Evolutionary conservation across 1,140 invertebrate genomes (phyloP), one percentile per base, ranked within the genome.

Genomic region (Steinernema khuongi): DNA sequence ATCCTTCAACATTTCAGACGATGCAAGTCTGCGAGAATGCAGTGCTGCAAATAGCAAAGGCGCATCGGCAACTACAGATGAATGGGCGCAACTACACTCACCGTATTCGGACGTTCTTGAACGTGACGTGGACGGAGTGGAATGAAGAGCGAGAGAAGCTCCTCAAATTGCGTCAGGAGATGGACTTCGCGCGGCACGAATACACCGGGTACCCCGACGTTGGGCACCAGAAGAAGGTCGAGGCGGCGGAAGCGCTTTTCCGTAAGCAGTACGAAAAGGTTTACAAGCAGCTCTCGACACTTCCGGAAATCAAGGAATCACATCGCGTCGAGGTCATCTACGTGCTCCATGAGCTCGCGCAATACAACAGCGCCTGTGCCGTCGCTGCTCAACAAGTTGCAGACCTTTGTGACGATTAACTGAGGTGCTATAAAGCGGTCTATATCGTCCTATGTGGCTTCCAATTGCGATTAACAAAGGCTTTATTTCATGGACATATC

Each of bases 161-260:
- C 14, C 14, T 60, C 14, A 60, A 60, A 22, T 22, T 60, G 14
- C 50, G 50, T 22, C 50, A 60, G 50, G 50, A 60, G 11, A 60
- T 60, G 50, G 50, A 60, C 50, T 26, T 60, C 19, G 50, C 50
- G 50, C 7, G 50, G 19, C 50, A 60, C 50, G 50, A 60, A 22
- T 26, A 17, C 22, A 17, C 50, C 14, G 26, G 26, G 50, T 14
- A 60, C 4, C 14, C 50, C 7, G 26, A 11, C 50, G 50, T 11
- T 22, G 50, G 50, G 7, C 11, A 60, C 50, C 14, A 60, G 50
- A 7, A 22, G 7, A 60, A 26, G 19, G 14, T 60, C 50, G 50
- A 60, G 50, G 22, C 4, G 14, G 50, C 50, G 14, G 50, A 60
- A 4, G 50, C 50, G 11, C 50, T 7, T 4, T 60, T 60, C 50